Evolutionary conservation across 1,140 invertebrate genomes (phyloP), one percentile per base, ranked within the genome.

Genomic region (Eumeta japonica): DNA sequence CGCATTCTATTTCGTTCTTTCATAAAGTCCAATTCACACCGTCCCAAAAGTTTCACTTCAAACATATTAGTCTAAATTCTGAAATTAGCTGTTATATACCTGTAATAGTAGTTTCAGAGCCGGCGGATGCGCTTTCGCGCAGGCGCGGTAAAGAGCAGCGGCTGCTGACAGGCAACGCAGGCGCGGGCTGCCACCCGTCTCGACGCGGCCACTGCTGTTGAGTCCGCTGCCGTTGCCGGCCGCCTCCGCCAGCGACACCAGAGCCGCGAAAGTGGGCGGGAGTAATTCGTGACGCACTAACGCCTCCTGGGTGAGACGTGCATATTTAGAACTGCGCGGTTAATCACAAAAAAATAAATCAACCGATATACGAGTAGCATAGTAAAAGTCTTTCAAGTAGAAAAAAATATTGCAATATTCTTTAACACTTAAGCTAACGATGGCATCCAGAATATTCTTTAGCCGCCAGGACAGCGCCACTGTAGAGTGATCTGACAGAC

Each of bases 131-230:
- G 89, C 84, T 12, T 79, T 79, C 3, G 90, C 89, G 14, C 89
- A 90, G 53, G 85, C 84, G 55, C 88, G 81, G 71, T 95, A 96
- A 18, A 95, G 66, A 55, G 81, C 84, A 1, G 92, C 87, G 27
- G 87, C 84, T 78, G 93, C 87, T 13, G 83, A 82, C 14, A 95
- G 75, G 10, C 89, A 83, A 62, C 88, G 86, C 59, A 93, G 90
- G 45, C 90, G 89, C 16, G 53, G 58, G 12, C 55, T 36, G 18
- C 47, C 35, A 40, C 48, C 29, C n/a, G 43, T 28, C 10, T 41
- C 37, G 13, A 43, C 45, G 34, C 37, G 75, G 10, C 89, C 83
- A 62, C 88, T 86, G 59, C 93, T 90, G 45, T 90, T 89, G 15
- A 52, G 58, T 11, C 55, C 37, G 18, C 47, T 35, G 41, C 48